Evolutionary conservation across 2,113 vertebrate species (phyloP), one percentile per base, ranked within the genome.

Genomic region (Hassar affinis): DNA sequence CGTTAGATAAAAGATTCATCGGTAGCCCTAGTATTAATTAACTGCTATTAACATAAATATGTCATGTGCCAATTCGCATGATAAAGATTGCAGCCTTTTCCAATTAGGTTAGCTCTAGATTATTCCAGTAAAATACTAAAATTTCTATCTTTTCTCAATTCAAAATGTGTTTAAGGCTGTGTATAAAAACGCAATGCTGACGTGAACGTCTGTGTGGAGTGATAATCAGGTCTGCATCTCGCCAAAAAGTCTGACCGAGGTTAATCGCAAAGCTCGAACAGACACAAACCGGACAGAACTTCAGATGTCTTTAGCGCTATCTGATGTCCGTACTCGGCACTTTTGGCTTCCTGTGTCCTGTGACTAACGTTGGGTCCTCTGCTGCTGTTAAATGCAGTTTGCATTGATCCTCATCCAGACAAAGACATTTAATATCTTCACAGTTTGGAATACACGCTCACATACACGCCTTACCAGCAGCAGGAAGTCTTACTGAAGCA

Each of bases 331-430:
- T 27, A n/a, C 11, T 74, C 69, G 27, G 45, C 69, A 25, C 42
- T 72, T 72, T 47, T 27, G 7, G 42, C 42, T 74, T 74, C n/a
- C 69, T 74, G 69, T 49, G 45, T 74, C 25, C 69, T 27, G 12
- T 49, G 25, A 74, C 45, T 74, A 49, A 74, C 49, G 45, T 74
- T 14, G n/a, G 45, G 6, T 74, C 49, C 7, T 45, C 38, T 71
- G 38, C 12, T 74, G 69, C 69, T 47, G 69, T 74, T 8, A 49
- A 18, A 74, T 18, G 69, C 45, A 27, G 69, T 74, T 74, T 74
- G 69, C 45, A 74, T 74, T 51, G 69, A 49, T 74, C 14, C 69
- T 27, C n/a, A 74, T 74, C 42, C 45, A 74, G 45, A n/a, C 68
- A 45, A 45, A 71, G 38, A 74, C 45, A 74, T 74, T 30, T 49